Percentiles rank a stretch among this genome's conserved stretches.
These are phyloP conservation scores for Python bivittatus DNA, from an alignment of 2,113 vertebrate species.

Conservation along the genomic window DNA sequence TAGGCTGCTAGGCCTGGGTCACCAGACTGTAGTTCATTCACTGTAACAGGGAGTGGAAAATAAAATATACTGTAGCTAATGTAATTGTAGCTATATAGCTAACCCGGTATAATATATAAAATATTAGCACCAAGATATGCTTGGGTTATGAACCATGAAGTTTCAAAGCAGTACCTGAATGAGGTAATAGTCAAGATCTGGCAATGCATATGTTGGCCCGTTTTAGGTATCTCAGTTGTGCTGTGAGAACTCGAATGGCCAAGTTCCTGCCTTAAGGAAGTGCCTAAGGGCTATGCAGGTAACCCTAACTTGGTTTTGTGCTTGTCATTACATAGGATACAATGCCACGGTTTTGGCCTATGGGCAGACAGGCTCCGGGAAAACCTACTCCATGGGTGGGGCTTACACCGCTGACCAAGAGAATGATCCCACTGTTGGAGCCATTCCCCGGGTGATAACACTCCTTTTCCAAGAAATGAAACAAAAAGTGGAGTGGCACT, in stretches of 20 bases:
- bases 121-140: background rate
- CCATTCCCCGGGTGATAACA: slow-evolving; percentile 90
- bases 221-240: too few relatives aligned
- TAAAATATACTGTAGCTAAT: background rate
- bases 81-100: too few relatives aligned
- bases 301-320: background rate
- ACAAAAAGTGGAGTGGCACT: slow-evolving; percentile 78
- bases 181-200: background rate
- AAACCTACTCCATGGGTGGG: slow-evolving; percentile 96
- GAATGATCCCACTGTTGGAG: slow-evolving; percentile 84
- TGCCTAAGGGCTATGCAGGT: too few relatives aligned
- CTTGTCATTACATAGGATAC: slow-evolving; percentile 80
- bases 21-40: background rate
- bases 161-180: background rate
- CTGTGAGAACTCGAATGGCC: background rate
- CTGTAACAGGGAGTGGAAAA: background rate
- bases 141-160: background rate
- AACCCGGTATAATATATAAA: too few relatives aligned
- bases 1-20: background rate
- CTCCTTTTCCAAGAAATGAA: slow-evolving; percentile 85
- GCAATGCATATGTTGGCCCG: too few relatives aligned
- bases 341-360: slow-evolving; percentile 94
- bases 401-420: slow-evolving; percentile 89
- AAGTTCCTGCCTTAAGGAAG: background rate
- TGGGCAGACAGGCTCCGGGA: slow-evolving; percentile 95